A percentile compares a stretch with the other conserved stretches of the same genome.
phyloP scores from a whole-genome alignment of 2,797 vertebrate species.

The Notolabrus celidotus region DNA sequence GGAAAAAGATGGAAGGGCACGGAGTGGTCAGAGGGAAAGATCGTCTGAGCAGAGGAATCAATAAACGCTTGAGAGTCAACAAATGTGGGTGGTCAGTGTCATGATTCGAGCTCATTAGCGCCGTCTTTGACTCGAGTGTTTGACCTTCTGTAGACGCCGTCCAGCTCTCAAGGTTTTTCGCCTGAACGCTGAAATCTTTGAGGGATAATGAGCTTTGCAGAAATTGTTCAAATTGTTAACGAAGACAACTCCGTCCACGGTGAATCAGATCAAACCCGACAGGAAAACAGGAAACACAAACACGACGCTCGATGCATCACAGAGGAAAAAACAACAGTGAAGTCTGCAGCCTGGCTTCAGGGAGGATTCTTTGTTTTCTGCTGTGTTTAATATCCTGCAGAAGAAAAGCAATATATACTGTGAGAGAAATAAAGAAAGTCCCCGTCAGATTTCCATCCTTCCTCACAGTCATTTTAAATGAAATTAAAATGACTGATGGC shows the following conservation, averaged over 20 bases:
- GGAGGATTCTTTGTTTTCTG: slow-evolving; percentile 42
- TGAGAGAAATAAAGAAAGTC: slow-evolving; percentile 39
- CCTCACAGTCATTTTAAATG: slow-evolving; percentile 75
- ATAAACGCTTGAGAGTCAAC: slow-evolving; percentile 64
- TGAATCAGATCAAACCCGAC: slow-evolving; percentile 35
- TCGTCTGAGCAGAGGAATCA: slow-evolving; percentile 56
- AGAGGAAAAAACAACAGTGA: slow-evolving; percentile 22
- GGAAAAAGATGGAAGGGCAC: slow-evolving; percentile 38
- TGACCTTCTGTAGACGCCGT: slow-evolving; percentile 47
- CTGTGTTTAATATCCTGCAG: slow-evolving; percentile 5
- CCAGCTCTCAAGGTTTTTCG: slow-evolving; percentile 32
- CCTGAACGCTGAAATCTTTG: slow-evolving; percentile 11
- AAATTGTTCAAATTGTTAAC: slow-evolving; percentile 36
- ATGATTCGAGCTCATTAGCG: slow-evolving; percentile 73
- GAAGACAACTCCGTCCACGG: slow-evolving; percentile 19
- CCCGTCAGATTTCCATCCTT: slow-evolving; percentile 47
- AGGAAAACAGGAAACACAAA: slow-evolving; percentile 37
- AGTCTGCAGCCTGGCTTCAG: slow-evolving; percentile 51
- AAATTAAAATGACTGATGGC: slow-evolving; percentile 76
- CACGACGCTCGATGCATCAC: slow-evolving; percentile 15
- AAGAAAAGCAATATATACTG: slow-evolving; percentile 45
- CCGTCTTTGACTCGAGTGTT: slow-evolving; percentile 61
- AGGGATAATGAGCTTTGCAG: slow-evolving; percentile 36
- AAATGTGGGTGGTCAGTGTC: slow-evolving; percentile 61
- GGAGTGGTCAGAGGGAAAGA: slow-evolving; percentile 43